Evolutionary conservation across 2,113 vertebrate genomes (phyloP).

Genomic region (Fregata magnificens): DNA sequence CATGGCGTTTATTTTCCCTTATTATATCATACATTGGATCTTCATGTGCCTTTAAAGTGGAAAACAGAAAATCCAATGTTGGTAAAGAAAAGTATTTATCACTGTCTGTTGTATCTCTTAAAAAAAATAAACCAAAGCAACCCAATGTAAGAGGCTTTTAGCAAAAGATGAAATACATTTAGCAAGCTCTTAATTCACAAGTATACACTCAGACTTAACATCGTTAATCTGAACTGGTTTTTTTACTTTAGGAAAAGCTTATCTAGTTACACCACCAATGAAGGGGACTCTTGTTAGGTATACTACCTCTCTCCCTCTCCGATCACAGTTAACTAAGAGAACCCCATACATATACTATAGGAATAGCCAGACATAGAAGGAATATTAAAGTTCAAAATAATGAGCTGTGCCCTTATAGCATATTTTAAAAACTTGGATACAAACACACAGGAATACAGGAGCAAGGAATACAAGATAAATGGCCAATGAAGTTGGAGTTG

Average conservation of each 20-base stretch:
- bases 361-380: background rate
- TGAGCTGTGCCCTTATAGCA: background rate
- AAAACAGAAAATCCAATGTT: background rate
- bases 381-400: background rate
- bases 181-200: background rate
- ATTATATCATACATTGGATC: constrained; percentile 96
- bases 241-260: background rate
- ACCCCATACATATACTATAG: background rate
- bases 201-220: background rate
- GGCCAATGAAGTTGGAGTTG: background rate
- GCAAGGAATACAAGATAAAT: background rate
- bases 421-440: background rate
- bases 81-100: background rate
- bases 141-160: background rate
- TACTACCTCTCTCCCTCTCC: background rate
- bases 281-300: background rate
- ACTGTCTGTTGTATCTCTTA: background rate
- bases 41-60: constrained; percentile 86
- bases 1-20: constrained; percentile 88
- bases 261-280: background rate
- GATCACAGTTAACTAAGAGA: background rate
- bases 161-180: background rate
- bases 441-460: background rate
- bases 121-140: background rate
- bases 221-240: background rate